A percentile compares a stretch with the other conserved stretches of the same genome.
Evolutionary conservation across 2,797 vertebrate genomes (phyloP).

Genomic region (Dermochelys coriacea): DNA sequence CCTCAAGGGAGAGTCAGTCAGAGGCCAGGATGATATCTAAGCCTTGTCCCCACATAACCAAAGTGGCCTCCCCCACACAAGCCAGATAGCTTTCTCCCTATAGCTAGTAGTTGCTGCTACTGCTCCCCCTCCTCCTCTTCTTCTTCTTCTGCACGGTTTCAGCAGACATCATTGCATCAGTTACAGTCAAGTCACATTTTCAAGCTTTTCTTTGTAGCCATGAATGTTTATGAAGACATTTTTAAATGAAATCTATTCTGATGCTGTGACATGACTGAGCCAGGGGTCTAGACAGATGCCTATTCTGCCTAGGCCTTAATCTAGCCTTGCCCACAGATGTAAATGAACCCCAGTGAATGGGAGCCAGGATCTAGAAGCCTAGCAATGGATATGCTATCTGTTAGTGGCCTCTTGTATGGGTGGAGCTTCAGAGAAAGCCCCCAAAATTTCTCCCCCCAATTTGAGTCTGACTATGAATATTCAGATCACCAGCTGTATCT

Average conservation of each 20-base stretch:
- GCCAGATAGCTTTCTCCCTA: background rate
- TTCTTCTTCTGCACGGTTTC: background rate
- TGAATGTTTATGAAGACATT: background rate
- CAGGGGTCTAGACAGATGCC: background rate
- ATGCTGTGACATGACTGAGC: background rate
- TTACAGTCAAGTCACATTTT: background rate
- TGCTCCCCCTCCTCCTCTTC: background rate
- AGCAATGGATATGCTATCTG: background rate
- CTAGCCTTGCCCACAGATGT: background rate
- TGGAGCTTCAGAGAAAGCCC: background rate
- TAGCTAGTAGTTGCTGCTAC: background rate
- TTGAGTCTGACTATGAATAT: background rate
- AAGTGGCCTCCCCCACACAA: background rate
- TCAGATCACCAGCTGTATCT: background rate
- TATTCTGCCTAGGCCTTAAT: background rate
- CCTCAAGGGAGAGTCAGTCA: background rate
- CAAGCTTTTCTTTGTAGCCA: background rate
- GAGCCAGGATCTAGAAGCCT: background rate
- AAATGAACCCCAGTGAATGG: background rate
- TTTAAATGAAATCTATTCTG: background rate
- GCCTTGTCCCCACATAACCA: background rate
- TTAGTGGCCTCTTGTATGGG: background rate
- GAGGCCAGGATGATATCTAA: background rate
- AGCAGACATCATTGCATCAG: background rate
- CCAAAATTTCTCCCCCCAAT: background rate